These are phyloP conservation scores for Lucilia cuprina DNA, from an alignment of 1,140 invertebrate genomes.

Conservation along the genomic window DNA sequence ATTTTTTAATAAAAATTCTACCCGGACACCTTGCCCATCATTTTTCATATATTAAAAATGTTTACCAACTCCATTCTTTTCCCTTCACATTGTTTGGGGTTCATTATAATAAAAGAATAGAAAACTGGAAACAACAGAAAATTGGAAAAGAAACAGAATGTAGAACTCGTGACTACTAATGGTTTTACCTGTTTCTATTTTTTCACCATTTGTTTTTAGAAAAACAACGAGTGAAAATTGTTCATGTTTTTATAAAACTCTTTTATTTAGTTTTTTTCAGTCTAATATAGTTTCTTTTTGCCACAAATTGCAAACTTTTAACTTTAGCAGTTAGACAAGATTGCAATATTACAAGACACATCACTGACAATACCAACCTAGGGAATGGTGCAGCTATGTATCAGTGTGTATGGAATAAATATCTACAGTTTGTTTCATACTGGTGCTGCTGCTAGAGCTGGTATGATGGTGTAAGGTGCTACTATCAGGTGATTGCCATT, in stretches of 20 bases:
- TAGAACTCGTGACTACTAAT: slow-evolving; percentile 10
- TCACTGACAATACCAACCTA: slow-evolving; percentile 17
- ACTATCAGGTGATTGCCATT: background rate
- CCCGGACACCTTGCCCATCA: background rate
- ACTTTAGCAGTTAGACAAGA: slow-evolving; percentile 52
- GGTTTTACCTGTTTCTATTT: slow-evolving; percentile 14
- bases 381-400: background rate
- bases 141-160: background rate
- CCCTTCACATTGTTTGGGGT: background rate
- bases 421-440: background rate
- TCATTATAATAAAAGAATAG: background rate
- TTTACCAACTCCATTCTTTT: background rate
- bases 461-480: background rate
- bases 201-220: background rate
- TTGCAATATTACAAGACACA: slow-evolving; percentile 49
- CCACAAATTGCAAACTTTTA: slow-evolving; percentile 48
- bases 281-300: slow-evolving; percentile 25
- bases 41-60: background rate
- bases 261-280: background rate
- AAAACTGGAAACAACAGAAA: background rate
- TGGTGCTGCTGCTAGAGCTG: background rate
- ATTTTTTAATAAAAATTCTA: background rate
- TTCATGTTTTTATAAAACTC: background rate
- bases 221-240: background rate
- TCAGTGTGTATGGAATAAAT: background rate